Percentiles rank a stretch among this genome's conserved stretches.
These are phyloP conservation scores for Drosophila pruinosa DNA, from an alignment of 1,140 invertebrate species.

Conservation along the genomic window DNA sequence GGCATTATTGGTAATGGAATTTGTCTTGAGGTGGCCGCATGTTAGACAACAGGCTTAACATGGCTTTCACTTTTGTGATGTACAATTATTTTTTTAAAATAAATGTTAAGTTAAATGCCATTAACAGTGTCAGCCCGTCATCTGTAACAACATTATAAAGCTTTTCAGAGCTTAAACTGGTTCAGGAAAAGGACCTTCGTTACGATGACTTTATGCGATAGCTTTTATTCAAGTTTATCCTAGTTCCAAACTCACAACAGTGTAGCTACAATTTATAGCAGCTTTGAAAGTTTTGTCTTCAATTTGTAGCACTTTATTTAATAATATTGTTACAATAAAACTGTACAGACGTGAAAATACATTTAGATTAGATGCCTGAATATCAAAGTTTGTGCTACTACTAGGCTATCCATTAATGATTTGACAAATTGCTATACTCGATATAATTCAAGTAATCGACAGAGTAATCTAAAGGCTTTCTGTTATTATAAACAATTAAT, in stretches of 20 bases:
- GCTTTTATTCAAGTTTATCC: neutral
- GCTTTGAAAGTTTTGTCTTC: neutral
- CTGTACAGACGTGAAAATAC: neutral
- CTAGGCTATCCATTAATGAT: neutral
- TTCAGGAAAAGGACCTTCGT: neutral
- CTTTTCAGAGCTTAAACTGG: neutral
- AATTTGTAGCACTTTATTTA: neutral
- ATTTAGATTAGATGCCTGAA: neutral
- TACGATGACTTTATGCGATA: neutral
- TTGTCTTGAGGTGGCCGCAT: neutral
- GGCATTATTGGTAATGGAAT: neutral
- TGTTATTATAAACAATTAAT: constrained; percentile 12
- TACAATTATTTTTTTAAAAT: neutral
- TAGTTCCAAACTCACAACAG: neutral
- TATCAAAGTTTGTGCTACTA: neutral
- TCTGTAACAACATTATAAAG: neutral
- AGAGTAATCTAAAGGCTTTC: neutral
- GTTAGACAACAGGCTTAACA: neutral
- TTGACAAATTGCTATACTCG: neutral
- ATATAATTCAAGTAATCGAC: neutral
- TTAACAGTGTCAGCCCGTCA: neutral
- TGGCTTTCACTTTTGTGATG: neutral
- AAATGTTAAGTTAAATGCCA: neutral
- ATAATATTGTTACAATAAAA: neutral
- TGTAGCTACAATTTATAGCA: neutral